phyloP scores from a whole-genome alignment of 2,888 invertebrate genomes.

The Pollenia angustigena region DNA sequence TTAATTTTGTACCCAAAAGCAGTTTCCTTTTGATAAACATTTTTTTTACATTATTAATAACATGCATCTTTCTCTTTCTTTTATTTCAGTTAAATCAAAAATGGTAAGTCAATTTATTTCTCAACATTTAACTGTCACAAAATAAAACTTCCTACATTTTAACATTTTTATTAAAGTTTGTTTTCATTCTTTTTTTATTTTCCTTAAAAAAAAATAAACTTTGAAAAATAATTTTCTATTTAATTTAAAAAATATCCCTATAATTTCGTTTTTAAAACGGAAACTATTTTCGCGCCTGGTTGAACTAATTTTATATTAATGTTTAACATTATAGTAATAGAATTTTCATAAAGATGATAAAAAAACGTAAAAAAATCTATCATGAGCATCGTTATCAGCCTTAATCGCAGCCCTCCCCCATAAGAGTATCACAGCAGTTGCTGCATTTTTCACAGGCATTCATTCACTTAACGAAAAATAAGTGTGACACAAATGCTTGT shows the following conservation, averaged over 20 bases:
- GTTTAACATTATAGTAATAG: slow-evolving; percentile 62
- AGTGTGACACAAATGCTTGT: slow-evolving; percentile 63
- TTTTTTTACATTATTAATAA: no score
- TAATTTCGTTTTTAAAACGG: slow-evolving; percentile 65
- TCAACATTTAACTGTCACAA: neutral
- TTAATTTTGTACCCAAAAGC: no score
- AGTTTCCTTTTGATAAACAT: no score
- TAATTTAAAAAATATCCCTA: slow-evolving; percentile 43
- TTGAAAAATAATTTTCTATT: slow-evolving; percentile 31
- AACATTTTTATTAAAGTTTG: neutral
- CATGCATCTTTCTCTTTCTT: no score
- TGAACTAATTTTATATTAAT: slow-evolving; percentile 73
- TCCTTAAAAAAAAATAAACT: neutral
- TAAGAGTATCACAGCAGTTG: slow-evolving; percentile 14
- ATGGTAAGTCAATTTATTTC: slow-evolving; percentile 12
- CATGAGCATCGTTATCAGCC: neutral
- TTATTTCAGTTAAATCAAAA: neutral
- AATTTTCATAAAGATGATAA: slow-evolving; percentile 48
- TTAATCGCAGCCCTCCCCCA: neutral
- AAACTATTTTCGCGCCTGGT: slow-evolving; percentile 74
- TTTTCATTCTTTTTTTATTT: neutral
- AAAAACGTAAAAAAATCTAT: slow-evolving; percentile 32
- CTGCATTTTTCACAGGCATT: slow-evolving; percentile 3
- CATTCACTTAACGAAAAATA: slow-evolving; percentile 34
- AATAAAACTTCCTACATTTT: neutral